These are phyloP conservation scores for Micronycteris hirsuta DNA, from an alignment of 2,113 vertebrate genomes.

Conservation along the genomic window DNA sequence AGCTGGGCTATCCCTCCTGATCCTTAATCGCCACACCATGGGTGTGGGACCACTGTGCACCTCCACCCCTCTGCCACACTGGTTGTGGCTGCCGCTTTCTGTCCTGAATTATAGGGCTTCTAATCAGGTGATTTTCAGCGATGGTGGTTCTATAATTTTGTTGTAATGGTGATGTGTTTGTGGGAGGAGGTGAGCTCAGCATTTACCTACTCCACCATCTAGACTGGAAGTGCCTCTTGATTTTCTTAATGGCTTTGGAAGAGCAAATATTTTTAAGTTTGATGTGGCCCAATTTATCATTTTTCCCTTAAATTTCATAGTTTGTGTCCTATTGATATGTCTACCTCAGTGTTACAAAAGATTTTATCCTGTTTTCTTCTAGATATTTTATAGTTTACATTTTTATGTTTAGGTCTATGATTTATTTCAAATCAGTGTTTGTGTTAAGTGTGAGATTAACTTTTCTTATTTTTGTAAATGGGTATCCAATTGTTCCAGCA, in stretches of 20 bases:
- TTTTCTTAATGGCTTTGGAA: neutral
- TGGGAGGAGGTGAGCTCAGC: neutral
- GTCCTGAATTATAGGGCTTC: neutral
- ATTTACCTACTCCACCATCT: too few species aligned
- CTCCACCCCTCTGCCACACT: neutral
- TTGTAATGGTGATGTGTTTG: neutral
- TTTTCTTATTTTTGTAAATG: neutral
- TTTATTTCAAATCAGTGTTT: neutral
- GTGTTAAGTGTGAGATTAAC: neutral
- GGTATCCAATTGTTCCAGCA: neutral
- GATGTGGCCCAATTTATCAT: neutral
- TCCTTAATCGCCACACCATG: neutral
- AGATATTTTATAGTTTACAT: neutral
- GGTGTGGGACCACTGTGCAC: neutral
- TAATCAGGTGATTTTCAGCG: neutral
- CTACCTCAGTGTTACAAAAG: neutral
- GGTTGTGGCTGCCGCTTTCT: neutral
- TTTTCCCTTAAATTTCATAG: neutral
- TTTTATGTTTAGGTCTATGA: neutral
- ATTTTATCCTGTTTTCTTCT: neutral
- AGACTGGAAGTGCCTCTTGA: neutral
- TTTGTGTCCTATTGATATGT: neutral
- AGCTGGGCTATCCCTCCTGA: neutral
- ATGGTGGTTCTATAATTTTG: neutral
- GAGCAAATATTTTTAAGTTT: neutral